Evolutionary conservation across 2,113 vertebrate genomes (phyloP).

Genomic region (Gracilinanus agilis): DNA sequence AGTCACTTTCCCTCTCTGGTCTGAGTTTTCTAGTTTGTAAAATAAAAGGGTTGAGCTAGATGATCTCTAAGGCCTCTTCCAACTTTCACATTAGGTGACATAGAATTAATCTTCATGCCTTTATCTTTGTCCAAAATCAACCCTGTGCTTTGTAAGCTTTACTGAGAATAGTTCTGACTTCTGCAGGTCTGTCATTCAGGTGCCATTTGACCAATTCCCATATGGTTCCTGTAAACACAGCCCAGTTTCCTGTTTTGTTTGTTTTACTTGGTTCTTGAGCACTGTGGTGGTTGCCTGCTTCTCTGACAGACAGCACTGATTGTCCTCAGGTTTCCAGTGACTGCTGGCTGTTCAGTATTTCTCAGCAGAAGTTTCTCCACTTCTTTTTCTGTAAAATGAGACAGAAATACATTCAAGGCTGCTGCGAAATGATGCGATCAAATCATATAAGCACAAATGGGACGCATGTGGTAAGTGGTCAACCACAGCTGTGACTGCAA

Average conservation of each 20-base stretch:
- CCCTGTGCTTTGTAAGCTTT: neutral
- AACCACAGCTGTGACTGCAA: conserved; percentile 19
- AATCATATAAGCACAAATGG: conserved; percentile 10
- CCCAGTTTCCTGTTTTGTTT: neutral
- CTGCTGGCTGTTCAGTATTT: neutral
- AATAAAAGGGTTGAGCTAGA: neutral
- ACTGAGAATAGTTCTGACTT: neutral
- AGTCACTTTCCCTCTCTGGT: neutral
- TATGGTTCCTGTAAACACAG: neutral
- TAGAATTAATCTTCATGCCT: neutral
- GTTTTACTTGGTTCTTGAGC: neutral
- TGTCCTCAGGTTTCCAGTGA: neutral
- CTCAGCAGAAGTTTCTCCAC: neutral
- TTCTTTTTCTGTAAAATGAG: conserved; percentile 1
- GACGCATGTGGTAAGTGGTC: neutral
- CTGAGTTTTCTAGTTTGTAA: neutral
- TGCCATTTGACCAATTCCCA: neutral
- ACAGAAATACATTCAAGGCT: neutral
- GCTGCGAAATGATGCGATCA: neutral
- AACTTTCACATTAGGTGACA: neutral
- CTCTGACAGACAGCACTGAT: neutral
- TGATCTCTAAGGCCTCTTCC: neutral
- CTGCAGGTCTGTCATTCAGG: neutral
- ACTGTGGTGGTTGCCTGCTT: neutral
- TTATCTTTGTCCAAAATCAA: neutral